Base-by-base conservation (phyloP, 2,888 invertebrate species). In the Dasysyrphus tricinctus region DNA sequence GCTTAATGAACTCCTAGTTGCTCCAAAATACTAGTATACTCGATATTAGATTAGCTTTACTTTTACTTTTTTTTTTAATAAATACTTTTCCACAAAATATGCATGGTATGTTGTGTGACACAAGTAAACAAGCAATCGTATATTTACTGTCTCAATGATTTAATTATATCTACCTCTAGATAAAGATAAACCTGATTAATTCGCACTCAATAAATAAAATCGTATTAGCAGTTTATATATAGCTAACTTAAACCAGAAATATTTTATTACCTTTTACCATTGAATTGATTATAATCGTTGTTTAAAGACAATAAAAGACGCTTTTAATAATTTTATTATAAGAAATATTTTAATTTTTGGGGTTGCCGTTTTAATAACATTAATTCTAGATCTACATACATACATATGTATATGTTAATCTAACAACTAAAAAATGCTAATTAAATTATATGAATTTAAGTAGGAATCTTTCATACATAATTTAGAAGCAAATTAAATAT, bases 221-320 rank as follows among this genome's bases (percentile, higher is more conserved):
- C 32, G 65, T 44, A 32, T 44, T 1, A 34, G n/a, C 47, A 65
- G 47, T 19, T 24, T 65, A 47, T n/a, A 47, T 44, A 47, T 0
- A 47, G 19, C n/a, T 32, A 47, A 34, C n/a, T 32, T 11, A 47
- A 63, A 65, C 34, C 47, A 65, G 47, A 34, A 61, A 61, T 42
- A 42, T 42, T 61, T 61, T 39, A 39, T 42, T 39, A 8, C 14
- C 7, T 24, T 24, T 24, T 24, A 3, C 24, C 24, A 24, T 24
- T 24, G 19, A 1, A 2, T 24, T 61, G 24, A 61, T 61, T 5
- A 29, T 47, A 42, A 14, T 29, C 29, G 24, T 37, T 51, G 51
- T 49, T 51, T 39, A 69, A 69, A 51, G 51, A 69, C 51, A 69
- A 51, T 69, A 69, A 69, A 69, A 39, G 14, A 37, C 16, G 14